Base-by-base conservation (phyloP, 1,140 invertebrate species). In the Panagrolaimus sp. region DNA sequence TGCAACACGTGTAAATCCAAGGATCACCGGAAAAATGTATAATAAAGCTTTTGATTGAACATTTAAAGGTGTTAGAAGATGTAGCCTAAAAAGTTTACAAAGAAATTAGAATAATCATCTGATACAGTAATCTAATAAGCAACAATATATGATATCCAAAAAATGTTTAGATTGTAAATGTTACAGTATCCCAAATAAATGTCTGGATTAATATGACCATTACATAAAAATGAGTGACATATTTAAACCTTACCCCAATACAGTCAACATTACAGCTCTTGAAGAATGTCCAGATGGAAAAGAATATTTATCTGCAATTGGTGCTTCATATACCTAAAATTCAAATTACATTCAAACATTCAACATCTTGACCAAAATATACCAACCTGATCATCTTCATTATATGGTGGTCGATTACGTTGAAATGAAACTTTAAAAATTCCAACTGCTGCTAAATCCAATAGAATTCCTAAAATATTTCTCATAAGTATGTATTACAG, bases 231-330 rank as follows among this genome's bases (percentile, higher is more conserved):
- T n/a, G n/a, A n/a, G n/a, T n/a, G n/a, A n/a, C n/a, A 38, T 38
- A 38, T 38, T 38, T 7, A 38, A 38, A n/a, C n/a, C 63, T 48
- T 24, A 83, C 68, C 15, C 65, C 24, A 80, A 71, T 47, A 72
- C 72, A 52, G 88, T 85, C n/a, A 97, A 84, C 80, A 91, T 88
- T 12, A 89, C 87, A 10, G 91, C 88, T 76, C 95, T 85, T n/a
- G 92, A 93, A 1, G 91, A 88, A 85, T 98, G 95, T 0, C 95
- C 95, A 0, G 94, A 96, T 32, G 94, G 95, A 84, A 97, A 97
- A 44, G 93, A 93, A 82, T 90, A 96, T 77, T 93, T 90, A 84
- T 97, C 94, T 0, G 92, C 86, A 0, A 88, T 87, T 84, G 80
- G 87, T 83, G 87, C 84, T 4, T 85, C 79, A 67, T 88, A 87